Conservation (phyloP, 2,797 vertebrate species). For the Amblyraja radiata region DNA sequence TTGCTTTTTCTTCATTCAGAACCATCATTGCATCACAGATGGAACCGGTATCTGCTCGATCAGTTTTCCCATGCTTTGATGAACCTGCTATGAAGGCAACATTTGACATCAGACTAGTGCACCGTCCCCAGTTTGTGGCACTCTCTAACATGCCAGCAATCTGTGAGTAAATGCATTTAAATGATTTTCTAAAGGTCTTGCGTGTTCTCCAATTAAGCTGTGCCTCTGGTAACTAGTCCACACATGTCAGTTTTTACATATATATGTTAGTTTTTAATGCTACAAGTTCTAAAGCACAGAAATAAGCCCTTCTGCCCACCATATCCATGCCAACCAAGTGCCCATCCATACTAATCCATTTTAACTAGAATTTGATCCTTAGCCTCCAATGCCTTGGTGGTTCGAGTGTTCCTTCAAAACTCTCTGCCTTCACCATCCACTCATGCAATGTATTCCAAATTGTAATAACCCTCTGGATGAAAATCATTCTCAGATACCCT, state of each 20-base stretch:
- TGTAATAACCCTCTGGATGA: no score
- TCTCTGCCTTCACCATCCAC: no score
- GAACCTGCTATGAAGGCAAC: conserved; percentile 68
- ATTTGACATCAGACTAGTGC: conserved; percentile 62
- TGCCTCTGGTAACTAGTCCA: not conserved
- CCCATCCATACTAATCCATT: no score
- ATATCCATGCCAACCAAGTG: no score
- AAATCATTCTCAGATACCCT: no score
- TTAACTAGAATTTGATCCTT: no score
- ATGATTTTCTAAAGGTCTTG: not conserved
- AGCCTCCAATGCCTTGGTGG: no score
- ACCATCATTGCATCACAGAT: conserved; percentile 59
- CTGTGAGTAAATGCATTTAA: conserved; percentile 51
- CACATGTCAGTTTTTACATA: not conserved
- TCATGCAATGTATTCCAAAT: no score
- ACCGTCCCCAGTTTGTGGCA: conserved; percentile 59
- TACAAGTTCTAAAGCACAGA: no score
- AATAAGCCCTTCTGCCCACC: no score
- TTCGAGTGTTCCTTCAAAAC: no score
- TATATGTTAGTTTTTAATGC: not conserved
- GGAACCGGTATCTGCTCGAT: conserved; percentile 61
- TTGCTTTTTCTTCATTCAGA: conserved; percentile 46
- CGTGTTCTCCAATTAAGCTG: not conserved
- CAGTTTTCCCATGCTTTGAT: conserved; percentile 67
- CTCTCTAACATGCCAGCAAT: conserved; percentile 68